Base-by-base conservation (phyloP, 2,113 vertebrate genomes). In the Zapornia atra region DNA sequence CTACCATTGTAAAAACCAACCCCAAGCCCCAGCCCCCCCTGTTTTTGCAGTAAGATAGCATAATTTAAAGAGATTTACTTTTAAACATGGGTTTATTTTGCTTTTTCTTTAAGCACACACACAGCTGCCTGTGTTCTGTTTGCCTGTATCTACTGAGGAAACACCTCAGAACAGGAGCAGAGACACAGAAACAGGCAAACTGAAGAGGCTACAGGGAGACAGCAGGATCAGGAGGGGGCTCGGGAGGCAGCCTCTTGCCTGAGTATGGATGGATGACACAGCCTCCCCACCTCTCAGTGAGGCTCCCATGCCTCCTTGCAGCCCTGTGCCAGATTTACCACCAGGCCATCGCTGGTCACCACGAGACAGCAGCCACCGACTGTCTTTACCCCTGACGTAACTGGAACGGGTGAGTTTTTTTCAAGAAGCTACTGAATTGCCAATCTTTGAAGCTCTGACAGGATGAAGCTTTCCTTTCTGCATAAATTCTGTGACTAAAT, bases 291-390 rank as follows among this genome's bases (percentile, higher is more conserved):
- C 26, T 53, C 51, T 53, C 26, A 14, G 15, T 28, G 51, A 28
- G 51, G 26, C 28, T 53, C 26, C 29, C 17, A 0, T 1, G 7
- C 9, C 36, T 34, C 46, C 70, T 24, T 22, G 17, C 64, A 60
- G 38, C 34, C 2, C 1, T 1, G 10, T 7, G 15, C 42, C 1
- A 7, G 36, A 5, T 20, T 9, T 11, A 36, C 33, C 51, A 54
- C 6, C 44, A 40, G 29, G 17, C 21, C 83, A 31, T 0, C 0
- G 4, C 72, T 65, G 77, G 54, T 8, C 77, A 53, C 22, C 48
- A 1, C 17, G 0, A n/a, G 7, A 24, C 11, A 64, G 69, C 24
- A 40, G 34, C 3, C 75, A 48, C 0, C 0, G 11, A 21, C 16
- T 60, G 24, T 53, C 60, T 69, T 38, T 4, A 60, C 18, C 33